Percentiles rank a stretch among this genome's conserved stretches.
These are phyloP conservation scores for Agrotis segetum DNA, from an alignment of 2,888 invertebrate species.

Conservation along the genomic window DNA sequence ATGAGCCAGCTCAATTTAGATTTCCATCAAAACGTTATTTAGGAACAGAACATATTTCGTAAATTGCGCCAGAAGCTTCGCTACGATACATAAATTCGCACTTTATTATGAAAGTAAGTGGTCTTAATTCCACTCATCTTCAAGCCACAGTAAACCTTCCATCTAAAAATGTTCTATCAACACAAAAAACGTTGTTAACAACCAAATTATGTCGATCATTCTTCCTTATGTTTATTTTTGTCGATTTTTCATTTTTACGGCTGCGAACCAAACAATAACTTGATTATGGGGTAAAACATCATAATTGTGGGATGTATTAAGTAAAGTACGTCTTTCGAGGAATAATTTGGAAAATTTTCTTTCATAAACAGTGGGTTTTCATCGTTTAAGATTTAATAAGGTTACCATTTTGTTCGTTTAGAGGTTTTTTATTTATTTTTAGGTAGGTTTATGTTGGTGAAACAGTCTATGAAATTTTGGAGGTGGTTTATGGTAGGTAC, in stretches of 20 bases:
- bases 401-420: slow-evolving; percentile 40
- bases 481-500: not conserved
- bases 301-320: slow-evolving; percentile 50
- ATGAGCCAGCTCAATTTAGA: not conserved
- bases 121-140: slow-evolving; percentile 23
- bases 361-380: slow-evolving; percentile 48
- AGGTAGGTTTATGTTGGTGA: slow-evolving; percentile 1
- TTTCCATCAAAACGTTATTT: not conserved
- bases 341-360: slow-evolving; percentile 43
- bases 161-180: slow-evolving; percentile 44
- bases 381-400: slow-evolving; percentile 58
- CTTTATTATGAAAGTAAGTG: slow-evolving; percentile 25
- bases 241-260: slow-evolving; percentile 58
- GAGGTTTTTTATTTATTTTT: slow-evolving; percentile 12
- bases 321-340: slow-evolving; percentile 24
- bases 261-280: slow-evolving; percentile 57
- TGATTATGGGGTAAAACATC: slow-evolving; percentile 55
- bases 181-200: slow-evolving; percentile 51
- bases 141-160: slow-evolving; percentile 29
- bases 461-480: slow-evolving; percentile 9
- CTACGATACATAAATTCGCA: slow-evolving; percentile 24
- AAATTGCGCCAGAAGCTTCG: slow-evolving; percentile 5
- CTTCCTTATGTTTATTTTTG: slow-evolving; percentile 24
- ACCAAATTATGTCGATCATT: slow-evolving; percentile 47
- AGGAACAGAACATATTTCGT: not conserved